phyloP scores from a whole-genome alignment of 1,140 invertebrate species.

The Diprion similis region DNA sequence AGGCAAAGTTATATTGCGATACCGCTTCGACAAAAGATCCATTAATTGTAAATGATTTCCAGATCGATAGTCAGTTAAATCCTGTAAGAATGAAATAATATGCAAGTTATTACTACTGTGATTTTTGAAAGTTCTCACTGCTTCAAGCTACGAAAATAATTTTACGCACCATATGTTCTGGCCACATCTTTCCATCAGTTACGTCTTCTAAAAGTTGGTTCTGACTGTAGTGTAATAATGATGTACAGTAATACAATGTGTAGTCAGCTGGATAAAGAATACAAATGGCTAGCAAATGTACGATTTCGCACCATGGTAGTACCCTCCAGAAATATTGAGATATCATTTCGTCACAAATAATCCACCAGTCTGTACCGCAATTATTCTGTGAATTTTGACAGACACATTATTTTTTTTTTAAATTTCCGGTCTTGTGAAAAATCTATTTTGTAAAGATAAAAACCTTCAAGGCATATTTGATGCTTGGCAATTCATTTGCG shows the following conservation, averaged over 20 bases:
- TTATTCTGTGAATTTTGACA: slow-evolving; percentile 40
- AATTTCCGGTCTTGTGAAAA: slow-evolving; percentile 11
- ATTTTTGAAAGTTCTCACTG: neutral
- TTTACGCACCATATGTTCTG: slow-evolving; percentile 51
- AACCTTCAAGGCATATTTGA: slow-evolving; percentile 52
- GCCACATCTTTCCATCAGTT: slow-evolving; percentile 50
- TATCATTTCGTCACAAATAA: slow-evolving; percentile 50
- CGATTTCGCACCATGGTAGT: slow-evolving; percentile 55
- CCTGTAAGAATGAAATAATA: slow-evolving; percentile 34
- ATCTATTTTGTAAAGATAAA: neutral
- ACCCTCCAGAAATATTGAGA: slow-evolving; percentile 57
- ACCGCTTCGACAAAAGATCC: slow-evolving; percentile 53
- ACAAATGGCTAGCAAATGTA: slow-evolving; percentile 53
- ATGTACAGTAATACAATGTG: slow-evolving; percentile 55
- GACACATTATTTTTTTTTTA: neutral
- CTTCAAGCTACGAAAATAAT: too few relatives aligned
- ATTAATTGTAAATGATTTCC: slow-evolving; percentile 53
- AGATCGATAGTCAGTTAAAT: slow-evolving; percentile 48
- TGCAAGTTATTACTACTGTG: neutral
- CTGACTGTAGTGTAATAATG: slow-evolving; percentile 50
- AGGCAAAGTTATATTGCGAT: slow-evolving; percentile 54
- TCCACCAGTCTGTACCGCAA: slow-evolving; percentile 56
- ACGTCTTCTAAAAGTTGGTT: slow-evolving; percentile 43
- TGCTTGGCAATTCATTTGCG: slow-evolving; percentile 46
- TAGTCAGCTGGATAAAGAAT: slow-evolving; percentile 56